These are phyloP conservation scores for Xerus inauris DNA, from an alignment of 2,113 vertebrate species.

Conservation along the genomic window DNA sequence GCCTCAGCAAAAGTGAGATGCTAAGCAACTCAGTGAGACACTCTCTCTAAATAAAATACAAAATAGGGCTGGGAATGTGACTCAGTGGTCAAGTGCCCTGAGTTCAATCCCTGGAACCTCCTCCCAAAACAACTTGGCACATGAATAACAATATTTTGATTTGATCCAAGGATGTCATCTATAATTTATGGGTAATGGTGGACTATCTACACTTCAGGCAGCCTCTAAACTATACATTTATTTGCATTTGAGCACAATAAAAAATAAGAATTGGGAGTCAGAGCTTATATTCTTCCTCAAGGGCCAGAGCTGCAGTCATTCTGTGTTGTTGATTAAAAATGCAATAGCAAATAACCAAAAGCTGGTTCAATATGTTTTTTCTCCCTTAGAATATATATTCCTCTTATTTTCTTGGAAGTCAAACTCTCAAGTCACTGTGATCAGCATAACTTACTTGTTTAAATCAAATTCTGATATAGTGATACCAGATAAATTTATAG, in stretches of 20 bases:
- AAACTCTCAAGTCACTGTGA: conserved; percentile 16
- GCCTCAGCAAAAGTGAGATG: no score
- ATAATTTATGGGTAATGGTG: not conserved
- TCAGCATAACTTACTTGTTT: conserved; percentile 42
- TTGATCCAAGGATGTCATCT: not conserved
- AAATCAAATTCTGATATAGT: conserved; percentile 60
- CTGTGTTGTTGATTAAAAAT: conserved; percentile 1
- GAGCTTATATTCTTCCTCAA: not conserved
- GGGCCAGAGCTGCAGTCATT: not conserved
- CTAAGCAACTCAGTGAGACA: no score
- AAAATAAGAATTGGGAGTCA: not conserved
- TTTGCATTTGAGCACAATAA: not conserved
- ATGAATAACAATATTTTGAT: not conserved
- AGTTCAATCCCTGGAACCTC: no score
- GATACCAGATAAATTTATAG: conserved; percentile 65
- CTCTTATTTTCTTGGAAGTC: conserved; percentile 19
- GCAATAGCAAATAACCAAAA: not conserved
- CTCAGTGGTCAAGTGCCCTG: not conserved
- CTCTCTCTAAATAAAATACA: no score
- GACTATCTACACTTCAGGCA: not conserved
- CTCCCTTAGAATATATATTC: not conserved
- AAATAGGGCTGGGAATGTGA: no score
- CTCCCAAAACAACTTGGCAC: not conserved
- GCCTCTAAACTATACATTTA: not conserved
- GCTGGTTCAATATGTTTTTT: not conserved